Conservation (phyloP, 2,797 vertebrate species). For the Atherinosoma microstoma region DNA sequence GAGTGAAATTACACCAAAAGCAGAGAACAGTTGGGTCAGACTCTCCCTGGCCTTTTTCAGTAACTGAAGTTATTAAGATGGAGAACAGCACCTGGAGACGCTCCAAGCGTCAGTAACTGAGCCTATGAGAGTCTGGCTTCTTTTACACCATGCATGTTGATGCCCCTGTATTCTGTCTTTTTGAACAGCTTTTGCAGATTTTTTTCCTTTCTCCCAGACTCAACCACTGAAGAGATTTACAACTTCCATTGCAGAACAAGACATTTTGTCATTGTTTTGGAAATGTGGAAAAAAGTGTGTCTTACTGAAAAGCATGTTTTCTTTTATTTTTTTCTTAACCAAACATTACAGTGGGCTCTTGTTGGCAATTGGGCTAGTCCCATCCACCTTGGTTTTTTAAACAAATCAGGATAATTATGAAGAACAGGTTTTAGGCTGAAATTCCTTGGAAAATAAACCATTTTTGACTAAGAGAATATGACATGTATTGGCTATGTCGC, state of each 20-base stretch:
- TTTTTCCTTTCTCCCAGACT: not conserved
- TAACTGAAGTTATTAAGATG: slow-evolving; percentile 67
- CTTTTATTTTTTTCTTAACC: slow-evolving; percentile 29
- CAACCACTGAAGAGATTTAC: slow-evolving; percentile 33
- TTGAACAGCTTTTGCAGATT: slow-evolving; percentile 26
- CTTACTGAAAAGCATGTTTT: slow-evolving; percentile 53
- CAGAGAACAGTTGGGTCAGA: slow-evolving; percentile 63
- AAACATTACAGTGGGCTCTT: slow-evolving; percentile 80
- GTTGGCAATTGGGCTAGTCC: slow-evolving; percentile 74
- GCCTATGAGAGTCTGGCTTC: slow-evolving; percentile 59
- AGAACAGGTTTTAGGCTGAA: slow-evolving; percentile 86
- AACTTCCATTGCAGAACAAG: slow-evolving; percentile 42
- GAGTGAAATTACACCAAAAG: slow-evolving; percentile 61
- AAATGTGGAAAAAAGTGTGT: slow-evolving; percentile 59
- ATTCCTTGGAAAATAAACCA: slow-evolving; percentile 87
- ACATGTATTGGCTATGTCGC: slow-evolving; percentile 87
- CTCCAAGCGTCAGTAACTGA: slow-evolving; percentile 64
- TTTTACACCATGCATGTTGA: slow-evolving; percentile 41
- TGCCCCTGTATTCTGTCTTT: slow-evolving; percentile 33
- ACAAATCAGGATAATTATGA: slow-evolving; percentile 86
- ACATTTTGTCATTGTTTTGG: slow-evolving; percentile 70
- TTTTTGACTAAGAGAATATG: slow-evolving; percentile 83
- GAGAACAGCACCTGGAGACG: slow-evolving; percentile 71
- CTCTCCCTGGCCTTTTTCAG: slow-evolving; percentile 56
- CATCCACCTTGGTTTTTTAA: slow-evolving; percentile 81